A percentile compares a stretch with the other conserved stretches of the same genome.
These are phyloP conservation scores for Forbesichthys agassizii DNA, from an alignment of 2,113 vertebrate species.

Conservation along the genomic window DNA sequence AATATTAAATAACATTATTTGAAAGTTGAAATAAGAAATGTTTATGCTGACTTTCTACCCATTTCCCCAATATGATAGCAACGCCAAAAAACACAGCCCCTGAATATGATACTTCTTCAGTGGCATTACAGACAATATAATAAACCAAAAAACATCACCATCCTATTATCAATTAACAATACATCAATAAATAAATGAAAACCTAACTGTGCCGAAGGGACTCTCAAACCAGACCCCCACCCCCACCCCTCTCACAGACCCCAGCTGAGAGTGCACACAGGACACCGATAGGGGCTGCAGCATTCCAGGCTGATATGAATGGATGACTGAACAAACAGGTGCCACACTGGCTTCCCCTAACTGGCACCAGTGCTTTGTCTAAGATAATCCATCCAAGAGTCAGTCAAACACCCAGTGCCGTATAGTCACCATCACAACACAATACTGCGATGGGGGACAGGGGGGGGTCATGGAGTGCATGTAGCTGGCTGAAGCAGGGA, in stretches of 20 bases:
- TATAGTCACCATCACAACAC: constrained; percentile 65
- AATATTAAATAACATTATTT: too few relatives aligned
- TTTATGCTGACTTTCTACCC: too few relatives aligned
- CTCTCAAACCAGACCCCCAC: too few relatives aligned
- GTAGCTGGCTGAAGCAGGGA: constrained; percentile 42
- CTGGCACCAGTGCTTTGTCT: constrained; percentile 74
- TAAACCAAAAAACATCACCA: too few relatives aligned
- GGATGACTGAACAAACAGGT: constrained; percentile 71
- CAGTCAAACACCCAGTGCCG: constrained; percentile 61
- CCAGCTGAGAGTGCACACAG: constrained; percentile 29
- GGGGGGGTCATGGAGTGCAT: constrained; percentile 36
- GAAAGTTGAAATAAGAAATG: too few relatives aligned
- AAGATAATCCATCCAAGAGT: constrained; percentile 68
- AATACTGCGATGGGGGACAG: constrained; percentile 37
- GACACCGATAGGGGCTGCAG: constrained; percentile 51
- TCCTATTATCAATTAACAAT: too few relatives aligned
- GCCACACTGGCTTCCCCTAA: constrained; percentile 66
- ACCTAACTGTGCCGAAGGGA: background rate
- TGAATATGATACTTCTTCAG: too few relatives aligned
- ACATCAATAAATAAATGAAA: too few relatives aligned
- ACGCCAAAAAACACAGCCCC: too few relatives aligned
- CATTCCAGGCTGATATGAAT: constrained; percentile 51
- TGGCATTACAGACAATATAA: too few relatives aligned
- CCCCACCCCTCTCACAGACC: background rate
- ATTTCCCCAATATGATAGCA: too few relatives aligned